Conservation (phyloP, 1,140 invertebrate genomes). For the Bombus vancouverensis region DNA sequence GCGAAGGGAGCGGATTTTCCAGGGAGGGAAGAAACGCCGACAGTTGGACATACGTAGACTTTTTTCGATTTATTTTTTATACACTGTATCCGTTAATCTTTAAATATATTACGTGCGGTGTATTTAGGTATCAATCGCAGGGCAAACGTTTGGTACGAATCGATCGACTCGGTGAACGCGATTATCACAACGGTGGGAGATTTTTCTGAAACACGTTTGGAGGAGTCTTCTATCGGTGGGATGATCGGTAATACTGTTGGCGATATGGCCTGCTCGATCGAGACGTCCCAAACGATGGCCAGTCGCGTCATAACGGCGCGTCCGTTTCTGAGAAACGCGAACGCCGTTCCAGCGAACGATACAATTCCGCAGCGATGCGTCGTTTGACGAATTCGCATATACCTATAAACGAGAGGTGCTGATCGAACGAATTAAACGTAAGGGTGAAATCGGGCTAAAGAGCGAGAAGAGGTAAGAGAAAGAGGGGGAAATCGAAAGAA, state of each 20-base stretch:
- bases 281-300: slow-evolving; percentile 27
- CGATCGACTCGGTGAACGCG: not conserved
- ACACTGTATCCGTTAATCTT: slow-evolving; percentile 60
- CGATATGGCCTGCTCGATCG: not conserved
- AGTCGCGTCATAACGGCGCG: not conserved
- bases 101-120: slow-evolving; percentile 62
- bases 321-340: slow-evolving; percentile 1
- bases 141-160: slow-evolving; percentile 42
- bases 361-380: slow-evolving; percentile 53
- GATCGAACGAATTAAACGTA: slow-evolving; percentile 3
- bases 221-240: slow-evolving; percentile 7
- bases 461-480: not conserved
- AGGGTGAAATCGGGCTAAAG: not conserved
- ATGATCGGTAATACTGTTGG: not conserved
- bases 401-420: slow-evolving; percentile 20
- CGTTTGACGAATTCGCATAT: slow-evolving; percentile 26
- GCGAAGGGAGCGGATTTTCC: not conserved
- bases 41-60: slow-evolving; percentile 6
- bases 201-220: not conserved
- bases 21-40: not conserved
- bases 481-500: not conserved
- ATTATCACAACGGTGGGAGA: not conserved
- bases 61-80: slow-evolving; percentile 61
- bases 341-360: slow-evolving; percentile 32
- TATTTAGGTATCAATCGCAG: slow-evolving; percentile 53